phyloP scores from a whole-genome alignment of 2,888 invertebrate genomes.

The Lycocerus yunnanus region DNA sequence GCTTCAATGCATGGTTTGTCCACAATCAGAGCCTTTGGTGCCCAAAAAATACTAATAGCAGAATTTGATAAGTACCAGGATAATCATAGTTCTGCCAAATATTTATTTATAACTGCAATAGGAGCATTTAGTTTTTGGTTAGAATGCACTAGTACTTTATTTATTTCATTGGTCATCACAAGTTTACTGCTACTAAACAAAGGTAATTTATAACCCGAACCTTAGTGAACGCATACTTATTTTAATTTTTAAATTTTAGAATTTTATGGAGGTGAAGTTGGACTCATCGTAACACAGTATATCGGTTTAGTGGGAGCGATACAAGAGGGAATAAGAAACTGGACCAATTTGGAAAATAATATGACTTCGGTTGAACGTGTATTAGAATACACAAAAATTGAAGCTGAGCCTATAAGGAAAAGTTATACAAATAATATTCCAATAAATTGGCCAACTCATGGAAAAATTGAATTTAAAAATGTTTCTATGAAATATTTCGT shows the following conservation, averaged over 20 bases:
- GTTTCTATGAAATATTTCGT: slow-evolving; percentile 73
- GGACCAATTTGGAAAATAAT: slow-evolving; percentile 83
- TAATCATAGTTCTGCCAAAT: slow-evolving; percentile 73
- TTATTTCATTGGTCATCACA: neutral
- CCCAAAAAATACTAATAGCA: slow-evolving; percentile 61
- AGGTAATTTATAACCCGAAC: too few species aligned
- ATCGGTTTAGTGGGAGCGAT: slow-evolving; percentile 73
- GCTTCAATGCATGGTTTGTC: slow-evolving; percentile 72
- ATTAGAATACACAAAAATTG: slow-evolving; percentile 76
- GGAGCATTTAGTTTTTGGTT: slow-evolving; percentile 90
- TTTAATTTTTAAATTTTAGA: slow-evolving; percentile 45
- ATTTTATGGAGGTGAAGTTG: slow-evolving; percentile 73
- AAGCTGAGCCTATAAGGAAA: slow-evolving; percentile 69
- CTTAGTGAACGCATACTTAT: too few species aligned
- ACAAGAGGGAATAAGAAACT: slow-evolving; percentile 75
- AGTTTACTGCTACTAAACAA: slow-evolving; percentile 7
- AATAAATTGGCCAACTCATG: slow-evolving; percentile 73
- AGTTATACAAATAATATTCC: slow-evolving; percentile 62
- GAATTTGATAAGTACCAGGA: slow-evolving; percentile 65
- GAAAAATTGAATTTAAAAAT: slow-evolving; percentile 69
- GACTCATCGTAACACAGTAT: slow-evolving; percentile 80
- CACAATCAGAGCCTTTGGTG: slow-evolving; percentile 73
- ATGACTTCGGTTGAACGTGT: slow-evolving; percentile 90
- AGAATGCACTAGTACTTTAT: neutral
- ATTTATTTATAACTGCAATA: slow-evolving; percentile 76